phyloP scores from a whole-genome alignment of 2,113 vertebrate species.

The Bettongia penicillata region DNA sequence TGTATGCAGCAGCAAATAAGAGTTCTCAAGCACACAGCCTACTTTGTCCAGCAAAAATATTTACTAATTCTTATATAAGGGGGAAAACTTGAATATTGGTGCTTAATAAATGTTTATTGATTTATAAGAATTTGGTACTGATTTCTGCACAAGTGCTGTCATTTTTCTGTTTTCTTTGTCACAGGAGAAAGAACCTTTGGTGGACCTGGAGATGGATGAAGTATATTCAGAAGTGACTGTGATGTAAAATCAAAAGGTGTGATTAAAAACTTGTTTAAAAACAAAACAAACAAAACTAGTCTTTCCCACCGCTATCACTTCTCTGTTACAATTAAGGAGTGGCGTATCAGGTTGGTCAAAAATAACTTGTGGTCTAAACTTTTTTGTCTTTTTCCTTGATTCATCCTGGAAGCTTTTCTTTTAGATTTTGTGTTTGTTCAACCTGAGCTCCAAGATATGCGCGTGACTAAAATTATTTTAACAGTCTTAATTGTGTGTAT shows the following conservation, averaged over 20 bases:
- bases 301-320: conserved; percentile 64
- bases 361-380: conserved; percentile 51
- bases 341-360: conserved; percentile 38
- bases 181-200: not conserved
- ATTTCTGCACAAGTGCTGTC: conserved; percentile 53
- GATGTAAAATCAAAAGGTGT: not conserved
- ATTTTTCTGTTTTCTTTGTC: not conserved
- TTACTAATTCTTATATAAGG: conserved; percentile 50
- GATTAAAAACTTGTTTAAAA: not conserved
- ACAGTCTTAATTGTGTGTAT: conserved; percentile 63
- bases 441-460: conserved; percentile 52
- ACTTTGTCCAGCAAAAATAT: conserved; percentile 56
- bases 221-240: not conserved
- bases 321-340: conserved; percentile 55
- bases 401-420: conserved; percentile 67
- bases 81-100: conserved; percentile 35
- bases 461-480: conserved; percentile 76
- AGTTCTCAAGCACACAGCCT: conserved; percentile 14
- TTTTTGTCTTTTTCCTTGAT: conserved; percentile 44
- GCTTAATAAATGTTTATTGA: conserved; percentile 14
- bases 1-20: conserved; percentile 16
- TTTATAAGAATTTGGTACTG: conserved; percentile 36
- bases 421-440: conserved; percentile 69
- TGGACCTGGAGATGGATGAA: not conserved
- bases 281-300: conserved; percentile 4